These are phyloP conservation scores for Panthera leo DNA, from an alignment of 2,113 vertebrate genomes.

Conservation along the genomic window DNA sequence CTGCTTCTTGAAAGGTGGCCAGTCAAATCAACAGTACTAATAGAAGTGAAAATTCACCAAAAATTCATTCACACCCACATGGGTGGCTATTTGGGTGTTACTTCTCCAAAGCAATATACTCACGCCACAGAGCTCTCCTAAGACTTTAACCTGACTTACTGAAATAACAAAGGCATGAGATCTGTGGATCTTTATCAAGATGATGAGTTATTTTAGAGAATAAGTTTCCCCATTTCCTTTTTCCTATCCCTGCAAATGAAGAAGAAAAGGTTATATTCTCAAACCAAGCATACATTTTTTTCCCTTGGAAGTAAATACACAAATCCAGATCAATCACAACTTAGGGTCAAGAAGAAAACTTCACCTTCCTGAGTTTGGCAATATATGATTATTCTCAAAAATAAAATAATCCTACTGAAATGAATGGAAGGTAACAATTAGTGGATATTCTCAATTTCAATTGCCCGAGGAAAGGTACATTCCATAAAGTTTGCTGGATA, in stretches of 20 bases:
- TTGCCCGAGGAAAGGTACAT: background rate
- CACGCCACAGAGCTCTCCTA: background rate
- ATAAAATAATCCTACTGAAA: slow-evolving; percentile 42
- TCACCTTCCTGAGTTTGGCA: slow-evolving; percentile 30
- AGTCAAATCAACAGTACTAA: background rate
- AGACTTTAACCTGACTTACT: background rate
- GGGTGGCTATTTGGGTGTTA: background rate
- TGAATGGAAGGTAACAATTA: slow-evolving; percentile 6
- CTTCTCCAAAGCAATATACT: background rate
- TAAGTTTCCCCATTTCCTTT: background rate
- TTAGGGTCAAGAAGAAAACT: background rate
- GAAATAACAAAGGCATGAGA: background rate
- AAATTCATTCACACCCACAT: background rate
- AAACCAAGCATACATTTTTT: background rate
- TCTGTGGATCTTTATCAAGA: background rate
- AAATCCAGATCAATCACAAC: background rate
- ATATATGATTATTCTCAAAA: background rate
- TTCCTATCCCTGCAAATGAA: background rate
- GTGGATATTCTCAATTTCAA: slow-evolving; percentile 6
- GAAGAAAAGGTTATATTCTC: slow-evolving; percentile 10
- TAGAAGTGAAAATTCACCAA: background rate
- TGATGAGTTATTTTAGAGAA: background rate
- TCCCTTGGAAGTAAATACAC: background rate
- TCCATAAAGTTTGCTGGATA: background rate
- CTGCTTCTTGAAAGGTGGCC: slow-evolving; percentile 16